phyloP scores from a whole-genome alignment of 2,113 vertebrate species.

The Nothobranchius kuhntae region DNA sequence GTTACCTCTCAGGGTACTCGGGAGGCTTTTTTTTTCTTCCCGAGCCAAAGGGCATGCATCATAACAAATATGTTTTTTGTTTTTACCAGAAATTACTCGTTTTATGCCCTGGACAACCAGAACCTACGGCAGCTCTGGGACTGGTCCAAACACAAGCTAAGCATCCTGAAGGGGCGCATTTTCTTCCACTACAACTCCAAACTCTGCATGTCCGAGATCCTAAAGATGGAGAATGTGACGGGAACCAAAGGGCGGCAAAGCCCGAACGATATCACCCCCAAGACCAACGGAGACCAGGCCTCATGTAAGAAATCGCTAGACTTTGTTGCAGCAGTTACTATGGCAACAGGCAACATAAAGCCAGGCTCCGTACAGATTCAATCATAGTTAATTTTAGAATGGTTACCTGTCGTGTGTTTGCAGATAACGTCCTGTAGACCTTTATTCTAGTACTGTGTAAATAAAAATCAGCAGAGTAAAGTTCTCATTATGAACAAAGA shows the following conservation, averaged over 20 bases:
- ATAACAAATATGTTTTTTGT: conserved; percentile 19
- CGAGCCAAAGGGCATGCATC: conserved; percentile 8
- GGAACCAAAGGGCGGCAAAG: conserved; percentile 88
- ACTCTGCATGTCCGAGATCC: conserved; percentile 92
- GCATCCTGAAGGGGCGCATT: conserved; percentile 87
- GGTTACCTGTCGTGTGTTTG: conserved; percentile 47
- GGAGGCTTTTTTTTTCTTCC: conserved; percentile 1
- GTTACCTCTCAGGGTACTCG: conserved; percentile 15
- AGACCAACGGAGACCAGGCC: conserved; percentile 95
- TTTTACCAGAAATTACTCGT: conserved; percentile 88
- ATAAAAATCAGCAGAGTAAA: conserved; percentile 34
- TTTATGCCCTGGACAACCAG: conserved; percentile 97
- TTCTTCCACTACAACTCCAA: conserved; percentile 97
- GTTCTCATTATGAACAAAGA: conserved; percentile 2
- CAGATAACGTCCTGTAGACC: conserved; percentile 24
- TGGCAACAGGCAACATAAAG: conserved; percentile 19
- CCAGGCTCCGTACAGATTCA: conserved; percentile 9
- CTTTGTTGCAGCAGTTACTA: conserved; percentile 22
- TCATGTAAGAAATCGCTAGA: conserved; percentile 84
- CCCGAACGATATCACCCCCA: conserved; percentile 88
- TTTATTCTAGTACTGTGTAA: conserved; percentile 35
- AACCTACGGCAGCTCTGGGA: conserved; percentile 98
- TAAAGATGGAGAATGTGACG: conserved; percentile 90
- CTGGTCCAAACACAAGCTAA: conserved; percentile 96
- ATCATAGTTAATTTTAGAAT: conserved; percentile 38